phyloP scores from a whole-genome alignment of 2,888 invertebrate genomes.

The Coleophora deauratella region DNA sequence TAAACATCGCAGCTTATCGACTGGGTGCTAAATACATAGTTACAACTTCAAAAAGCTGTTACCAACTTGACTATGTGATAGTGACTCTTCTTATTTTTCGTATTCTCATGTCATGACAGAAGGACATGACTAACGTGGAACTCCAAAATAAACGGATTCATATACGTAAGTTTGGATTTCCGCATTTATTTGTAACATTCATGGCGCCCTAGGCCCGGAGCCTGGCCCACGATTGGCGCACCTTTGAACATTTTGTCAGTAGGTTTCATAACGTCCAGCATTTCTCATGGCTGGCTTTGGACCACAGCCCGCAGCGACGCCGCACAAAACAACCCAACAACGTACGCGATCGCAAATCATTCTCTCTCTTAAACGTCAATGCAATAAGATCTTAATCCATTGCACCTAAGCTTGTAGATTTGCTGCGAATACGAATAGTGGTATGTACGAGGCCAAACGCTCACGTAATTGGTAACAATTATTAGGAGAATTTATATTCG shows the following conservation, averaged over 20 bases:
- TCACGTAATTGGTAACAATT: slow-evolving; percentile 65
- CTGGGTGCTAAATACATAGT: too few relatives aligned
- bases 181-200: slow-evolving; percentile 5
- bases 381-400: slow-evolving; percentile 57
- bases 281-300: slow-evolving; percentile 37
- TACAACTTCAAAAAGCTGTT: too few relatives aligned
- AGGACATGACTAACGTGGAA: too few relatives aligned
- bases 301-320: slow-evolving; percentile 40
- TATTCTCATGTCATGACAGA: too few relatives aligned
- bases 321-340: slow-evolving; percentile 41
- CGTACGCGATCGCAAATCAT: slow-evolving; percentile 41
- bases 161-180: slow-evolving; percentile 8
- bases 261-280: slow-evolving; percentile 50
- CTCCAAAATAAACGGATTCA: too few relatives aligned
- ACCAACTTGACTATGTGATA: too few relatives aligned
- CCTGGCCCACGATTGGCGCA: slow-evolving; percentile 2
- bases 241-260: slow-evolving; percentile 36
- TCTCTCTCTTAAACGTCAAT: slow-evolving; percentile 45
- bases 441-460: slow-evolving; percentile 45
- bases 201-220: not conserved
- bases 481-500: slow-evolving; percentile 64
- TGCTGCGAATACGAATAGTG: too few relatives aligned
- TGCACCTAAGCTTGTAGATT: slow-evolving; percentile 23
- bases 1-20: not conserved
- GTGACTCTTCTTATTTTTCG: too few relatives aligned